Evolutionary conservation across 2,797 vertebrate genomes (phyloP).

Genomic region (Eleutherodactylus coqui): DNA sequence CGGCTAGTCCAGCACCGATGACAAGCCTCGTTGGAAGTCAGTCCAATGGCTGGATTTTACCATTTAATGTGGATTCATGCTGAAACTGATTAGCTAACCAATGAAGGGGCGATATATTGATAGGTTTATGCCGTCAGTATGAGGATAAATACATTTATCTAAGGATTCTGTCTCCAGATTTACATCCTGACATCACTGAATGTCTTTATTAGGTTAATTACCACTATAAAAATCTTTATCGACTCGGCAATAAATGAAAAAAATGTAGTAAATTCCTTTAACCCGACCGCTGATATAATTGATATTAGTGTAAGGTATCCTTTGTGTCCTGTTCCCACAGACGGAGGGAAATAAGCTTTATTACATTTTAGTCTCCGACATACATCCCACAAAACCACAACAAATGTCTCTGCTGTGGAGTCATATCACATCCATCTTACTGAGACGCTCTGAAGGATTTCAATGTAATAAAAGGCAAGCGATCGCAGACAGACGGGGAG

Average conservation of each 20-base stretch:
- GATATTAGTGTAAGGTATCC: constrained; percentile 16
- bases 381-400: constrained; percentile 59
- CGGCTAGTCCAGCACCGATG: too few species aligned
- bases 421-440: constrained; percentile 56
- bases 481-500: constrained; percentile 6
- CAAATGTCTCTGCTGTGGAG: constrained; percentile 39
- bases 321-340: constrained; percentile 52
- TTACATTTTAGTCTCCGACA: constrained; percentile 38
- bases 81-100: too few species aligned
- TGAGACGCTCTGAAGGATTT: constrained; percentile 41
- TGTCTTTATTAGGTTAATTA: neutral
- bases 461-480: constrained; percentile 28
- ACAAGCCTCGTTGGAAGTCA: too few species aligned
- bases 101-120: too few species aligned
- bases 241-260: neutral
- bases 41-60: too few species aligned
- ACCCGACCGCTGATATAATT: neutral
- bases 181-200: neutral
- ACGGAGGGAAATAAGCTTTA: constrained; percentile 49
- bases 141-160: too few species aligned
- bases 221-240: neutral
- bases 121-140: too few species aligned
- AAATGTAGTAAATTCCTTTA: constrained; percentile 9
- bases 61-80: too few species aligned
- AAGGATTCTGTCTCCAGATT: neutral